Base-by-base conservation (phyloP, 2,888 invertebrate genomes). In the Merodon equestris region DNA sequence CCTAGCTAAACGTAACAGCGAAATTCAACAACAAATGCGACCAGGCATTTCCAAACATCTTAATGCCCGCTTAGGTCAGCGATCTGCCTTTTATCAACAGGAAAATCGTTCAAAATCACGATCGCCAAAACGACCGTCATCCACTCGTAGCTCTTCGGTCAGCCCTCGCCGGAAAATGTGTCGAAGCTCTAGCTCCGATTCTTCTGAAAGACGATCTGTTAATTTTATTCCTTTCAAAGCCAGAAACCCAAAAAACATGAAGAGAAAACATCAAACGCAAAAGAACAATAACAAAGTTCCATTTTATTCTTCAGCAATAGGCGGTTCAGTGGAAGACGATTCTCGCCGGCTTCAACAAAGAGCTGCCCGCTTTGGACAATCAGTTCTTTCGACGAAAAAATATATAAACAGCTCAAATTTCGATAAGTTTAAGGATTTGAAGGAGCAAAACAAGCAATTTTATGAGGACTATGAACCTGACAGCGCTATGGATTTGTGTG, bases 261-360 rank as follows among this genome's bases (percentile, higher is more conserved):
- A 82, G 64, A 87, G 86, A 71, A 89, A 89, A 67, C 88, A 89
- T 38, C 90, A 89, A 84, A 85, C 86, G 42, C 88, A 87, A 82
- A 85, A 86, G 71, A 89, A 89, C 66, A 7, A 58, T 44, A 90
- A 89, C 60, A 84, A 68, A 58, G 90, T 91, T 83, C 93, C 93
- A 86, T 27, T 27, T 27, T 93, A 93, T 88, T 91, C 93, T 71
- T 91, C 92, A 77, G 93, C 94, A 88, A 89, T 92, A 86, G 92
- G 90, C 82, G 90, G 93, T 83, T 92, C 92, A 86, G 91, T 93
- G 83, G 93, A 93, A 86, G 94, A 93, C 83, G 94, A 94, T 89
- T 92, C 93, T 82, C 95, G 94, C 85, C 92, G 94, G 84, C 91
- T 97, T 83, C 94, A 95, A 87, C 96, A 96, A 87, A 92, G 98